Evolutionary conservation across 1,140 invertebrate genomes (phyloP), one percentile per base, ranked within the genome.

Genomic region (Euwallacea similis): DNA sequence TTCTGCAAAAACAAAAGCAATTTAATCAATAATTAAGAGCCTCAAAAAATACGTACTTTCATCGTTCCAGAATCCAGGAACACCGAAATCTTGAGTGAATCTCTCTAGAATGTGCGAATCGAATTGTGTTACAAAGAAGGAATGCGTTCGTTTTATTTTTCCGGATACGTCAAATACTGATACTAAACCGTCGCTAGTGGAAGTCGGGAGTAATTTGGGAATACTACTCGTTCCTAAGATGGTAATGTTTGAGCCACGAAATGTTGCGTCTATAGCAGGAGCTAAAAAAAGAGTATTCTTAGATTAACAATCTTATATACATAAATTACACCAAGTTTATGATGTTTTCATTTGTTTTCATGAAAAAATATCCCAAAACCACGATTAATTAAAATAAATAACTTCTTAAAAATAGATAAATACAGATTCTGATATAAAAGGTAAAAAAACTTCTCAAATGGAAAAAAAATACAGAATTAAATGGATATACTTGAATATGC

Each of bases 201-300:
- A 74, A 10, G 79, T 77, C 8, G 80, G 75, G 61, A 81, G 47
- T 50, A 78, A 65, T 76, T 79, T 74, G 10, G 77, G 59, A 41
- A 79, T 72, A 9, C 71, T 75, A 55, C 78, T 79, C 9, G 75
- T 74, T n/a, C 79, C 77, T 47, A 81, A 33, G 11, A 78, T 66
- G 16, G 67, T 74, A 10, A 79, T 73, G n/a, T 74, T 72, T 13
- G 68, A 42, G 10, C 78, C 76, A 55, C 77, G 64, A 62, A 78
- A 80, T 46, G 78, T 79, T 16, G 76, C 79, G 60, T 81, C 84
- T 73, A 85, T 80, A 6, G 94, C 94, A 55, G 94, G 94, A 75
- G 15, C 71, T 72, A n/a, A 44, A 72, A 60, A 46, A 8, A n/a
- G 16, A 61, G 10, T 56, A 13, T 2, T 56, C 9, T 50, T 10